Base-by-base conservation (phyloP, 2,113 vertebrate species). In the Accipiter cooperii region DNA sequence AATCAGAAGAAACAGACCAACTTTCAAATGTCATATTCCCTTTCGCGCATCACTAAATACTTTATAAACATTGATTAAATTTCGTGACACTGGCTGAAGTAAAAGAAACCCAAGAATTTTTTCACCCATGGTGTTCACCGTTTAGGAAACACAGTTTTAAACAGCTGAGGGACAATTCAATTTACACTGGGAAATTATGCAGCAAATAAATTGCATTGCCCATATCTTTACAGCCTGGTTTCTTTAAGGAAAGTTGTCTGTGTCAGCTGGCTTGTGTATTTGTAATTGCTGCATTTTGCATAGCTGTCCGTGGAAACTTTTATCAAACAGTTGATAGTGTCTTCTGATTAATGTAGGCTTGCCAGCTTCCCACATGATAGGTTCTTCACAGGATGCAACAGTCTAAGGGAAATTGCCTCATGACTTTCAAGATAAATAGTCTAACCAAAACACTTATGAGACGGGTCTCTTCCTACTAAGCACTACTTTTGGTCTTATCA, bases 341-440 rank as follows among this genome's bases (percentile, higher is more conserved):
- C 36, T 95, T 89, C 58, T 94, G 71, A 74, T 87, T 74, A 70
- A 42, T 31, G 26, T 54, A 14, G 14, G 26, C 28, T 80, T 3
- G 1, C 24, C 36, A n/a, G 31, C 90, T 85, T 93, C 83, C 24
- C 40, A 76, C 44, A 19, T 2, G 0, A 10, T 3, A 40, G 49
- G 40, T 75, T 92, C 79, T 86, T 96, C 63, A 96, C 63, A 90
- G 85, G 63, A 96, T 95, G 69, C 49, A 82, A 40, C 47, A 64
- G 36, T 80, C 79, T 79, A 69, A 74, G 64, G 40, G 87, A 94
- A 91, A 49, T 33, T 69, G 33, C 40, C 44, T 40, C 42, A 63
- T 0, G 1, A 71, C 54, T 91, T 84, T 70, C 36, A 87, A 64
- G 58, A 73, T 57, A 93, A 84, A 75, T 66, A 52, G 18, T 55